These are phyloP conservation scores for Tichodroma muraria DNA, from an alignment of 2,113 vertebrate species.

Conservation along the genomic window DNA sequence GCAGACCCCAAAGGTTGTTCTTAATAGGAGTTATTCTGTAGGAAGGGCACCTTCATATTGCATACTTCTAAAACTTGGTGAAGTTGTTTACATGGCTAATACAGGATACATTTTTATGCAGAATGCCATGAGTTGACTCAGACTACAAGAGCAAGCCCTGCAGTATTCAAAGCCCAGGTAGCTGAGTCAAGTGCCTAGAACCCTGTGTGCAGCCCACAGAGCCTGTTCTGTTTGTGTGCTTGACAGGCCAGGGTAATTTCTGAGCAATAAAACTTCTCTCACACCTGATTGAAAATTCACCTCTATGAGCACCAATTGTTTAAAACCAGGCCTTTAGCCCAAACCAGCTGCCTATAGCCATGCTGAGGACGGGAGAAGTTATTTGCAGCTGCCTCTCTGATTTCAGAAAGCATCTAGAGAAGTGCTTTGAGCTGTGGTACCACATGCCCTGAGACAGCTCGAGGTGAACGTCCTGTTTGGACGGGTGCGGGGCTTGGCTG, in stretches of 20 bases:
- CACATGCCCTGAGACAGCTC: background rate
- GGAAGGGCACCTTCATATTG: background rate
- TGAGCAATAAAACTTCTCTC: background rate
- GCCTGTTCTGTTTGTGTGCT: background rate
- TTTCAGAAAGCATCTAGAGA: background rate
- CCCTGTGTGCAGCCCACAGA: background rate
- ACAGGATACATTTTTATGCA: background rate
- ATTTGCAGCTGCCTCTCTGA: background rate
- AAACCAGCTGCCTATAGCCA: background rate
- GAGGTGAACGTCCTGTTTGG: background rate
- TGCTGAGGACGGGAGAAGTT: background rate
- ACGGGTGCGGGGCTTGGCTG: rapidly evolving
- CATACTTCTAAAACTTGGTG: background rate
- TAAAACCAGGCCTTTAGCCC: background rate
- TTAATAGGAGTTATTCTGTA: background rate
- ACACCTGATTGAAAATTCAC: background rate
- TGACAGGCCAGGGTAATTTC: background rate
- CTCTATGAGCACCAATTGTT: background rate
- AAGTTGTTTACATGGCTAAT: background rate
- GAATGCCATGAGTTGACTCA: background rate
- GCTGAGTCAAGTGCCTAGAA: background rate
- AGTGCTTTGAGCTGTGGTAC: background rate
- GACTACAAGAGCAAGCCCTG: background rate
- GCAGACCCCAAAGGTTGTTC: background rate
- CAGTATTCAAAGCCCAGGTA: background rate